Conservation (phyloP, 2,113 vertebrate genomes). For the Eidolon helvum region DNA sequence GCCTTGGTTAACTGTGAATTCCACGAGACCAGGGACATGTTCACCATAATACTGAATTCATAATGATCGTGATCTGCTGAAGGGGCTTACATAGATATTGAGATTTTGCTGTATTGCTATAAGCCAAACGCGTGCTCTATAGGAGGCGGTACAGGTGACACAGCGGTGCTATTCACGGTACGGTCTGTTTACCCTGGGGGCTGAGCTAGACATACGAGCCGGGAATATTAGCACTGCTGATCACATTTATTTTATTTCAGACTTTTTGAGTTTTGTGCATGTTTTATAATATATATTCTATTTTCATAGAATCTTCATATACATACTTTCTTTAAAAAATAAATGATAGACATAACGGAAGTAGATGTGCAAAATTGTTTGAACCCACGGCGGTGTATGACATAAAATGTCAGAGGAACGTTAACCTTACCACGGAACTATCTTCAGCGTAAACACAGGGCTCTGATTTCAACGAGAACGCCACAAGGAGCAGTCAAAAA, state of each 20-base stretch:
- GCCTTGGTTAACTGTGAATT: neutral
- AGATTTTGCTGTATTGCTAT: neutral
- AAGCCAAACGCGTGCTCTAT: neutral
- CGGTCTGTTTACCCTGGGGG: neutral
- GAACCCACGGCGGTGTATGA: neutral
- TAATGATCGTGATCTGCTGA: neutral
- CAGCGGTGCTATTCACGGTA: accelerated
- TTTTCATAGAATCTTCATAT: neutral
- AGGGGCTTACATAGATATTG: neutral
- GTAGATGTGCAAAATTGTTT: neutral
- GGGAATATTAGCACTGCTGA: neutral
- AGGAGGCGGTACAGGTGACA: neutral
- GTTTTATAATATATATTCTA: neutral
- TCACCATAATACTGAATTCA: neutral
- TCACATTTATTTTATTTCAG: neutral
- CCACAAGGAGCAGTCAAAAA: neutral
- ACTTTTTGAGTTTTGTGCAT: neutral
- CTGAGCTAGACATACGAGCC: neutral
- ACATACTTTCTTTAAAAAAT: neutral
- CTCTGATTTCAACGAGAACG: neutral
- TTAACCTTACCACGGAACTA: neutral
- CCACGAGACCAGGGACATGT: neutral
- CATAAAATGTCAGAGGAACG: neutral
- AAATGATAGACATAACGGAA: neutral
- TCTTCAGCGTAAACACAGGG: neutral